phyloP scores from a whole-genome alignment of 2,113 vertebrate genomes.

The Sigmodon hispidus region DNA sequence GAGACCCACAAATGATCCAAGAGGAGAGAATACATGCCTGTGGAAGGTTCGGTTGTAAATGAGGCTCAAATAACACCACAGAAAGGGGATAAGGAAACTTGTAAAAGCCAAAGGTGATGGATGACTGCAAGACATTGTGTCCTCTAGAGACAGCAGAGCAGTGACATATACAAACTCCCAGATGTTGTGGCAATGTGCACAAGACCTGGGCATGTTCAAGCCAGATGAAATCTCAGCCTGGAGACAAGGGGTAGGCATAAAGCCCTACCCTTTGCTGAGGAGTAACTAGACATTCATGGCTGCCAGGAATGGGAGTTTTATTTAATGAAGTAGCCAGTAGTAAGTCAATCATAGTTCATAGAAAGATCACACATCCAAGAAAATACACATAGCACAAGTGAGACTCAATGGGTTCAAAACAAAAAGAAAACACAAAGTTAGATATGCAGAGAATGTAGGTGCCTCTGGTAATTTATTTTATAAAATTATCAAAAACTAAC shows the following conservation, averaged over 20 bases:
- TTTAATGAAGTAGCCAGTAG: not conserved
- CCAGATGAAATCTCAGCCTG: not conserved
- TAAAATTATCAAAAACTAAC: not conserved
- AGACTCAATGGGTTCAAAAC: not conserved
- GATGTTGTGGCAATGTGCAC: not conserved
- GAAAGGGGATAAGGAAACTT: not conserved
- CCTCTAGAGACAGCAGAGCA: not conserved
- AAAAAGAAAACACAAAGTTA: not conserved
- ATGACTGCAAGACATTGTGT: not conserved
- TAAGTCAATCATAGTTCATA: not conserved
- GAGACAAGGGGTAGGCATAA: not conserved
- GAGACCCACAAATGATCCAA: too few relatives aligned
- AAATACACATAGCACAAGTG: too few relatives aligned
- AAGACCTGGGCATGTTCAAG: not conserved
- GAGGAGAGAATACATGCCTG: too few relatives aligned
- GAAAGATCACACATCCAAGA: not conserved
- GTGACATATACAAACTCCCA: not conserved
- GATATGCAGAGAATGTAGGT: not conserved
- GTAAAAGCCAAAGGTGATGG: not conserved
- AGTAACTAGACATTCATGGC: not conserved
- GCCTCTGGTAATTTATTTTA: not conserved
- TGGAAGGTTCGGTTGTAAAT: too few relatives aligned
- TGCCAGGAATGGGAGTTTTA: not conserved
- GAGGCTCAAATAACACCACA: too few relatives aligned
- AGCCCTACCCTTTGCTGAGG: not conserved